Evolutionary conservation across 2,888 invertebrate genomes (phyloP), one percentile per base, ranked within the genome.

Genomic region (Caenorhabditis drosophilae): DNA sequence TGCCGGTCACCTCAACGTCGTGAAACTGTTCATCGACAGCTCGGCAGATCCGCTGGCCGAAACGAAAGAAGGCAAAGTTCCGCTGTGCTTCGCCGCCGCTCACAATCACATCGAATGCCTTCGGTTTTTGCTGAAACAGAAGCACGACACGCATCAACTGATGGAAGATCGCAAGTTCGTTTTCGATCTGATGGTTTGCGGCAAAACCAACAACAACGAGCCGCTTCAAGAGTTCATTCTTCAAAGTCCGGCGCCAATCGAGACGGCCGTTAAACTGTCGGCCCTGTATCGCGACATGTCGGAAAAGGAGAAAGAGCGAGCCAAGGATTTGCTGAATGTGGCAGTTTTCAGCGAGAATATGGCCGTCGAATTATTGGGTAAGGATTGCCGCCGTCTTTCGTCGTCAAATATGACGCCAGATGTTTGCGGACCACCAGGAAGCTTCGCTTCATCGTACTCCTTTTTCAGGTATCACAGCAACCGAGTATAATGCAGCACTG

Each of bases 191-290:
- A 98, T 98, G 94, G 91, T 95, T 2, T 85, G 86, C 70, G 86
- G 86, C 9, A 86, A 86, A 67, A 82, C 86, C 89, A 85, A 93
- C 86, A 91, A 93, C 83, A 95, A 97, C 85, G 91, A 92, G 81
- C 95, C 97, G 0, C 92, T 98, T 68, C 92, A 95, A 84, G 97
- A 98, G 84, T 98, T 98, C 85, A 91, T 98, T 25, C 87, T 98
- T 60, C 92, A 95, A n/a, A 96, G 96, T 0, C 94, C 95, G n/a
- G 97, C 97, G 3, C 97, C 97, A 0, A 95, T 97, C 26, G 97
- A 98, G 84, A 93, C 96, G 15, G 97, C 98, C 20, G 96, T 96
- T 57, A 98, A 98, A 86, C 87, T 98, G 72, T 95, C 96, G 0
- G 92, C 92, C 83, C 70, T 83, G 31, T 85, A 84, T 69, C 72